phyloP scores from a whole-genome alignment of 2,888 invertebrate species.

The Lasioglossum vierecki region DNA sequence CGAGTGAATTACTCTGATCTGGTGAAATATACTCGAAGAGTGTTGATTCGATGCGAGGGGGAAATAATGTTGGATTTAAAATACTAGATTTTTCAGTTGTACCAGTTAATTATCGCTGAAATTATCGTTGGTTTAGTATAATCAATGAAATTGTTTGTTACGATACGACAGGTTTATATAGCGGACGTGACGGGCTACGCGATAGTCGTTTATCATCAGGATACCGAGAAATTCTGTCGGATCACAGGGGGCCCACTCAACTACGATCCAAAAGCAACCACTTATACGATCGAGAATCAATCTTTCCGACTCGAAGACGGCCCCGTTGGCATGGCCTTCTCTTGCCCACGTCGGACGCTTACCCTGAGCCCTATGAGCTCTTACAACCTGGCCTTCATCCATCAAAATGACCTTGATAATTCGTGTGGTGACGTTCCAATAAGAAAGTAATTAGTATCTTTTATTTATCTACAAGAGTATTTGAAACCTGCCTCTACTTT shows the following conservation, averaged over 20 bases:
- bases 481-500: not conserved
- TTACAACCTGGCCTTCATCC: conserved; percentile 52
- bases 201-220: conserved; percentile 86
- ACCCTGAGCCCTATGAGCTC: conserved; percentile 73
- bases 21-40: too few species aligned
- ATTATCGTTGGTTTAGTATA: not conserved
- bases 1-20: too few species aligned
- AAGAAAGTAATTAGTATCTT: not conserved
- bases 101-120: not conserved
- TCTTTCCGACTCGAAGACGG: conserved; percentile 89
- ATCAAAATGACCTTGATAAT: not conserved
- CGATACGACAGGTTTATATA: conserved; percentile 86
- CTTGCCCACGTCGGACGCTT: conserved; percentile 80
- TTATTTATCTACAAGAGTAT: not conserved
- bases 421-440: not conserved
- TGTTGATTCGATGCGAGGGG: too few species aligned
- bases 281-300: conserved; percentile 83
- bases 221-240: conserved; percentile 45
- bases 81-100: too few species aligned
- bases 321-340: conserved; percentile 88
- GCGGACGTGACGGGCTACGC: conserved; percentile 88
- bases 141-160: not conserved
- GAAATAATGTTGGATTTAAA: too few species aligned
- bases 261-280: conserved; percentile 48
- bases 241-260: conserved; percentile 62